Base-by-base conservation (phyloP, 2,888 invertebrate genomes). In the Belgica antarctica region DNA sequence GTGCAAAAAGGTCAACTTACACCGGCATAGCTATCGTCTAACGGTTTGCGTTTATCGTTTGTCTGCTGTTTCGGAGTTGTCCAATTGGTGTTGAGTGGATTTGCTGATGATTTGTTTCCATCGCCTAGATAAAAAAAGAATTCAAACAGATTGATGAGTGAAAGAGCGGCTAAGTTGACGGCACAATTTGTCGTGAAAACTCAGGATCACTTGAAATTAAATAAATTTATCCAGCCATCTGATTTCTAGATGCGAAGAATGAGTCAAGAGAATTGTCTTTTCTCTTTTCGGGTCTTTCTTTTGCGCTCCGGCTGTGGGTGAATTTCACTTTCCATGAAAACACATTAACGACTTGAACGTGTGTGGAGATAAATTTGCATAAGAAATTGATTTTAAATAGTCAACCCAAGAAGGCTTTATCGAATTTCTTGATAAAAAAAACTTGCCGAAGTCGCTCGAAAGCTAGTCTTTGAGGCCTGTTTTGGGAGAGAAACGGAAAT, bases 21-120 rank as follows among this genome's bases (percentile, higher is more conserved):
- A 74, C 82, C 82, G 46, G 84, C 75, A 71, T 79, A 83, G n/a
- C 83, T 82, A 74, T 86, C 86, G 73, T 86, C 86, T 73, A 84
- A 75, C 8, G 84, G 82, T 73, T 82, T 81, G 65, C 81, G 80
- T 74, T 84, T 84, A 66, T 36, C 52, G 71, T 83, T 83, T 34
- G 78, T 80, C 4, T 71, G 66, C 15, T 46, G 47, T 52, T 66
- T 71, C 1, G 66, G 57, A 17, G 74, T 61, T 77, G 79, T 4
- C 79, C 76, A 24, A 81, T 74, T 5, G 80, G 80, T n/a, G 80
- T 78, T 82, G 81, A 82, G 62, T 80, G 78, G 62, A n/a, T n/a
- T n/a, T n/a, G n/a, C n/a, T 76, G 78, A 80, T 81, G 81, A 76
- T 80, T 82, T 62, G 77, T 75, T 74, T 78, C 78, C 52, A 74